A percentile compares a stretch with the other conserved stretches of the same genome.
Conservation (phyloP, 1,140 invertebrate genomes). For the Papilio aristodemus region DNA sequence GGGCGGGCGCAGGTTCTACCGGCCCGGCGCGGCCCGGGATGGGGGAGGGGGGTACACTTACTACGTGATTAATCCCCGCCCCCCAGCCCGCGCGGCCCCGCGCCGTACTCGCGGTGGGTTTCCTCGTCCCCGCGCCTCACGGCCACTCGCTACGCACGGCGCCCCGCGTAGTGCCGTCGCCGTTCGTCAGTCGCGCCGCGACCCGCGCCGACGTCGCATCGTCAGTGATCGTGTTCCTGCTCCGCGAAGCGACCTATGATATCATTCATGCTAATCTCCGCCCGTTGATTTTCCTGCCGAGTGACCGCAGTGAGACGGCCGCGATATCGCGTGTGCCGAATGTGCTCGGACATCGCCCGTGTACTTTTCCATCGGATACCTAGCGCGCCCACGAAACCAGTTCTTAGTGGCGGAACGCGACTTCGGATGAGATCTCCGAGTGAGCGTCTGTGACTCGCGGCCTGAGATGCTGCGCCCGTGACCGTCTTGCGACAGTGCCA, state of each 20-base stretch:
- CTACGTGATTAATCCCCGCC: conserved; percentile 77
- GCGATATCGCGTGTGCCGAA: conserved; percentile 73
- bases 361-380: conserved; percentile 71
- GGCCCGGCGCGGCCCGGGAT: conserved; percentile 48
- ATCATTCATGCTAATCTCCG: conserved; percentile 77
- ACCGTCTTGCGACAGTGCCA: conserved; percentile 77
- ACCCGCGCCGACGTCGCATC: conserved; percentile 68
- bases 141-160: conserved; percentile 77
- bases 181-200: conserved; percentile 78
- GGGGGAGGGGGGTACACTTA: conserved; percentile 72
- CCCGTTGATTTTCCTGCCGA: conserved; percentile 73
- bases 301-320: conserved; percentile 68
- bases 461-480: conserved; percentile 77
- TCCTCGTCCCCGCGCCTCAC: conserved; percentile 78
- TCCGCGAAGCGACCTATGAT: conserved; percentile 50
- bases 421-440: conserved; percentile 70
- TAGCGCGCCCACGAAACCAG: conserved; percentile 63
- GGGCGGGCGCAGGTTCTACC: conserved; percentile 70
- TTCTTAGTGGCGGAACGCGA: conserved; percentile 62
- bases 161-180: conserved; percentile 70
- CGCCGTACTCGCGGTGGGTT: conserved; percentile 75
- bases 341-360: conserved; percentile 66
- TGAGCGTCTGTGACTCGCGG: conserved; percentile 62
- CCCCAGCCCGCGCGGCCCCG: conserved; percentile 47
- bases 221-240: conserved; percentile 37